Evolutionary conservation across 2,113 vertebrate genomes (phyloP), one percentile per base, ranked within the genome.

Genomic region (Dolichallabes microphthalmus): DNA sequence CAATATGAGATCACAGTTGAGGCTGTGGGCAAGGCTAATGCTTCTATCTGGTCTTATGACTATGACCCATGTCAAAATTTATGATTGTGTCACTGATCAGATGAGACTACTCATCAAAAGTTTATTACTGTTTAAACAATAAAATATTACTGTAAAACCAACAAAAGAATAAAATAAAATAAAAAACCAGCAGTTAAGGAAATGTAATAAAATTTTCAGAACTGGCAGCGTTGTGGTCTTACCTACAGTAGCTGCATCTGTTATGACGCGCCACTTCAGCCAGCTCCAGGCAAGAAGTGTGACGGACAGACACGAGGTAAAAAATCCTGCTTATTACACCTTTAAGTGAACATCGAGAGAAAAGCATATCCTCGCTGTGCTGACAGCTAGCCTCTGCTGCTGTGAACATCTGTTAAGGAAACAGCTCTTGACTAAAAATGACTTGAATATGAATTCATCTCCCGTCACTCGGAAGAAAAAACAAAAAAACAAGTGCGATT

Each of bases 351-450:
- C 64, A 85, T 45, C 1, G 22, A 80, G 66, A 32, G 76, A 45
- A 50, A 58, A 85, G 30, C 11, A 58, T 27, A 22, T 22, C 30
- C 20, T 79, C 20, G 14, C 55, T 14, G 50, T 3, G 4, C 55
- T 77, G 85, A 88, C 87, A 85, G 85, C 22, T 82, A 87, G 63
- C 55, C 82, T 9, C 85, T 63, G 71, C 75, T 68, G 81, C 82
- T 77, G 61, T 77, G 85, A 83, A 86, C 82, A 85, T 80, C 78
- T 87, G 85, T 85, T 79, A 84, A 87, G 73, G 77, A 58, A 76
- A 81, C 63, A 76, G 22, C 71, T 75, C 85, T 32, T 19, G 85
- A 82, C 77, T 82, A 53, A 80, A 88, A 75, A 84, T 77, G 73
- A 73, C 52, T 64, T 10, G 45, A 75, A 85, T 85, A 61, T 82